Percentiles rank a stretch among this genome's conserved stretches.
Conservation (phyloP, 2,888 invertebrate species). For the Choreutis nemorana region DNA sequence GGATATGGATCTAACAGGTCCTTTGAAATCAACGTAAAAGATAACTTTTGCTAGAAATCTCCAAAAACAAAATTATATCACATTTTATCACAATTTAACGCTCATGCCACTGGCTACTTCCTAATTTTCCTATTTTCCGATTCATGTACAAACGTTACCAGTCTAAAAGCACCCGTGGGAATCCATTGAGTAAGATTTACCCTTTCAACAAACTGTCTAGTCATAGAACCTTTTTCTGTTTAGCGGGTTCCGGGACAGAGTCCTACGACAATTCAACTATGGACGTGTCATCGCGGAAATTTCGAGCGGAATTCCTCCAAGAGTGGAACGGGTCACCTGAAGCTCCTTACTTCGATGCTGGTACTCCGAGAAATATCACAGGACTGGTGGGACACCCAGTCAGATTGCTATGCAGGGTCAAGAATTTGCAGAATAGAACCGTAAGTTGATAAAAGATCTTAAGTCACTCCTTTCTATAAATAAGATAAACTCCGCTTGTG, state of each 20-base stretch:
- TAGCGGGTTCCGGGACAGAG: conserved; percentile 67
- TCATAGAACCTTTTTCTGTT: conserved; percentile 3
- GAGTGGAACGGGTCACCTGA: conserved; percentile 59
- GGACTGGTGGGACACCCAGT: conserved; percentile 88
- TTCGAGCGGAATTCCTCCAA: conserved; percentile 51
- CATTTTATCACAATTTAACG: too few relatives aligned
- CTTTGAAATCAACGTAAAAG: too few relatives aligned
- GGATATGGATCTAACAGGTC: too few relatives aligned
- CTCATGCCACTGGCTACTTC: too few relatives aligned
- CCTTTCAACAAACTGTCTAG: not conserved
- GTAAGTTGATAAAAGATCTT: too few relatives aligned
- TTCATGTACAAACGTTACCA: too few relatives aligned
- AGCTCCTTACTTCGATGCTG: conserved; percentile 79
- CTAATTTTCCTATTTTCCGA: too few relatives aligned
- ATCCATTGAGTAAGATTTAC: not conserved
- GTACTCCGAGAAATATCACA: conserved; percentile 81
- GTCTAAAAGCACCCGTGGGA: too few relatives aligned
- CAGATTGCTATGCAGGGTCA: conserved; percentile 81
- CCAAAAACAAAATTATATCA: too few relatives aligned
- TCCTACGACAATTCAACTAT: conserved; percentile 62
- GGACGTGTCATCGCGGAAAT: conserved; percentile 49
- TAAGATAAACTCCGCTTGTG: too few relatives aligned
- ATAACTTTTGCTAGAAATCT: too few relatives aligned
- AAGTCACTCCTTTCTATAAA: too few relatives aligned
- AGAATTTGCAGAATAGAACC: conserved; percentile 87